Base-by-base conservation (phyloP, 2,797 vertebrate genomes). In the Pipistrellus pygmaeus region DNA sequence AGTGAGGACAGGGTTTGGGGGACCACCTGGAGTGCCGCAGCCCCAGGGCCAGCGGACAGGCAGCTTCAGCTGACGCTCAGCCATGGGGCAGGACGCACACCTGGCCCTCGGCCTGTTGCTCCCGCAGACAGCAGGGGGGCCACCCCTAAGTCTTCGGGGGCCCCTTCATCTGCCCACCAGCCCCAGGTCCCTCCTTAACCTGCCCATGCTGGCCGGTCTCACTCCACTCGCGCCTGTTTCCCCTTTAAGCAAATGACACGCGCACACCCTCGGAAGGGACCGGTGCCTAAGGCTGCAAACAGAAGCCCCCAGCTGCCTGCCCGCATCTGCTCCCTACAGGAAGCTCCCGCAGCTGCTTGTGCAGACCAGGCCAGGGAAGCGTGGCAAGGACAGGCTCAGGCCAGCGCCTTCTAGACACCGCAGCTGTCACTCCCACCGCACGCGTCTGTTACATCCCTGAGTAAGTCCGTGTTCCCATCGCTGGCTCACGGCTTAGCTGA, bases 61-160 rank as follows among this genome's bases (percentile, higher is more conserved):
- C 2, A 7, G 20, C 51, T 17, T 25, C n/a, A 3, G 41, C 9
- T 13, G 3, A 30, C 81, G 35, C 81, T 13, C 30, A 20, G 72
- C n/a, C 6, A 10, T 57, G 44, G 20, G 23, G 3, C 15, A 21
- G 44, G n/a, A 53, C 30, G 3, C 5, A 25, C 38, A 11, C 81
- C 32, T 1, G 5, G n/a, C 14, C 62, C 41, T 44, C 57, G 23
- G 18, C n/a, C 38, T 32, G 8, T 3, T 6, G 1, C 38, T 60
- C 62, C 32, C 0, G 32, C 51, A 32, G 38, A 9, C 1, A 25
- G 57, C 60, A 23, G 80, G 17, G 12, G 17, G 17, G 53, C 44
- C 8, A 2, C 21, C 14, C 30, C 15, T 0, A 48, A 14, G 5
- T 32, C 21, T 23, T 51, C 17, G 2, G 10, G 2, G 23, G 15